phyloP scores from a whole-genome alignment of 1,140 invertebrate genomes.

The Leguminivora glycinivorella region DNA sequence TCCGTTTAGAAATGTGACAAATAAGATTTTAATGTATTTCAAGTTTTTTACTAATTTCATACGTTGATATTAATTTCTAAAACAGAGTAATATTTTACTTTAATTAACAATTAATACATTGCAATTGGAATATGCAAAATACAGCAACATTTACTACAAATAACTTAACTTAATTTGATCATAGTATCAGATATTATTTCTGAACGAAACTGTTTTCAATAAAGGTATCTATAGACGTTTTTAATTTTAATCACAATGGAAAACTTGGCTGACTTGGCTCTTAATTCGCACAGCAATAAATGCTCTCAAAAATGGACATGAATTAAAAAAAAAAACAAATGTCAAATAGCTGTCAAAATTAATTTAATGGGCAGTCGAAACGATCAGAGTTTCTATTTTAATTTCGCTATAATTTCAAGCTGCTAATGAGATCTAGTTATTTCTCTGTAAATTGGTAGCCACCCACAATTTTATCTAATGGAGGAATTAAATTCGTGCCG shows the following conservation, averaged over 20 bases:
- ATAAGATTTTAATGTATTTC: not conserved
- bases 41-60: too few relatives aligned
- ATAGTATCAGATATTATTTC: not conserved
- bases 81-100: too few relatives aligned
- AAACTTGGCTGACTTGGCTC: slow-evolving; percentile 17
- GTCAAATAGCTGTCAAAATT: slow-evolving; percentile 16
- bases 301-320: not conserved
- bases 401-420: not conserved
- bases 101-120: not conserved
- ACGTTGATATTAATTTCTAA: too few relatives aligned
- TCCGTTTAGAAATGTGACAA: not conserved
- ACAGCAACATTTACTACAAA: too few relatives aligned
- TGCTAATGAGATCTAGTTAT: not conserved
- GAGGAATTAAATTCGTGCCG: slow-evolving; percentile 41
- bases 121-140: too few relatives aligned
- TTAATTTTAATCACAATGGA: not conserved
- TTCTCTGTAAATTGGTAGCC: not conserved
- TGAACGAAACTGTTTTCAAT: not conserved
- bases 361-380: slow-evolving; percentile 4
- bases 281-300: slow-evolving; percentile 8
- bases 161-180: too few relatives aligned
- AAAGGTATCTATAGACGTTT: not conserved
- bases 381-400: slow-evolving; percentile 14
- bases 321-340: slow-evolving; percentile 5
- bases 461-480: not conserved